phyloP scores from a whole-genome alignment of 2,113 vertebrate species.

The Catharus minimus region DNA sequence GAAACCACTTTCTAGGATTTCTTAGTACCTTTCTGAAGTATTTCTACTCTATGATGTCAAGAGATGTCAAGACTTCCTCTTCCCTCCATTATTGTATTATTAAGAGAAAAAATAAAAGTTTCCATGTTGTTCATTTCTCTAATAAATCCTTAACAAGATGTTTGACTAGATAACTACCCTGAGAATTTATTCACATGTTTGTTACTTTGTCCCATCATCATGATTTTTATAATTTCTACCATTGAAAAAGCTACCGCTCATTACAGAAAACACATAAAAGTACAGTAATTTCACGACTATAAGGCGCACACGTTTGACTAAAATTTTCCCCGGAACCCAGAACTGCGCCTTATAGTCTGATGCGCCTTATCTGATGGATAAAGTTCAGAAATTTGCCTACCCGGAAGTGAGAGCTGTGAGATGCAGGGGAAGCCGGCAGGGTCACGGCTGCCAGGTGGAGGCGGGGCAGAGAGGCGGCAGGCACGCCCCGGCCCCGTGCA shows the following conservation, averaged over 20 bases:
- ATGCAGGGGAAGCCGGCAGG: too few species aligned
- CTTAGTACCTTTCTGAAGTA: not conserved
- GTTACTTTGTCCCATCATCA: not conserved
- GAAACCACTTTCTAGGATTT: not conserved
- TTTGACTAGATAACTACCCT: not conserved
- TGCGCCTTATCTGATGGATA: too few species aligned
- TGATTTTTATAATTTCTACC: not conserved
- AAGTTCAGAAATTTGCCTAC: too few species aligned
- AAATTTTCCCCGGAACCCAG: too few species aligned
- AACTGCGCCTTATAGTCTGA: too few species aligned
- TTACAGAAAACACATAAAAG: not conserved
- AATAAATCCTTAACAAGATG: not conserved
- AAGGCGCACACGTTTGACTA: too few species aligned
- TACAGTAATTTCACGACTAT: too few species aligned
- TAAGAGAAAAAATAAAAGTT: not conserved
- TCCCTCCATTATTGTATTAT: not conserved
- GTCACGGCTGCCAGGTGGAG: too few species aligned
- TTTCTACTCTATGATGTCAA: not conserved
- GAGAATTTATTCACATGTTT: accelerated
- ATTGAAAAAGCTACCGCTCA: not conserved
- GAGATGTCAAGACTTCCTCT: not conserved
- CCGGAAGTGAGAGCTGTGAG: too few species aligned
- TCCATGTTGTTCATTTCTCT: not conserved
- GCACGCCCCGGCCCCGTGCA: too few species aligned
- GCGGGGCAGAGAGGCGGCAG: too few species aligned